phyloP scores from a whole-genome alignment of 2,113 vertebrate genomes.

The Python bivittatus region DNA sequence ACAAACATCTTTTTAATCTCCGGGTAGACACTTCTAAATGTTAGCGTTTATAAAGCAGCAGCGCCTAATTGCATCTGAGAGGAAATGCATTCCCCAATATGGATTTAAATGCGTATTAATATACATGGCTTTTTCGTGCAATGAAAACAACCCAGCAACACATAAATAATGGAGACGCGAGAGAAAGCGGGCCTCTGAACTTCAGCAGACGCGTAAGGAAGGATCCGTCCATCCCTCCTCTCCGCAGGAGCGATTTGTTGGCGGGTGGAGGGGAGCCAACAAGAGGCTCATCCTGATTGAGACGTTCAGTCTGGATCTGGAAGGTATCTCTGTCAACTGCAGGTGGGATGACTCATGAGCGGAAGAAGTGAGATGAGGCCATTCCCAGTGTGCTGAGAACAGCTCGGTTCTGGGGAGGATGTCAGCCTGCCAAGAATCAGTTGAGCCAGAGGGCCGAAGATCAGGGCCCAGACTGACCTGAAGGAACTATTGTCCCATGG shows the following conservation, averaged over 20 bases:
- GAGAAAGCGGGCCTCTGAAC: not conserved
- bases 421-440: not conserved
- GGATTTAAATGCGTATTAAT: not conserved
- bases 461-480: not conserved
- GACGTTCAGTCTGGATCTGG: not conserved
- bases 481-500: not conserved
- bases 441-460: not conserved
- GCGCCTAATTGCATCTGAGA: not conserved
- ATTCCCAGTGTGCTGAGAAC: not conserved
- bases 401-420: not conserved
- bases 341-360: not conserved
- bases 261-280: not conserved
- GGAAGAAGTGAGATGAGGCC: not conserved
- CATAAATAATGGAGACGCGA: not conserved
- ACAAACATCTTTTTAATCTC: not conserved
- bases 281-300: not conserved
- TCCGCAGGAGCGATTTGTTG: not conserved
- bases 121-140: not conserved
- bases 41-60: not conserved
- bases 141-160: not conserved
- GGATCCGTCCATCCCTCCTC: too few relatives aligned
- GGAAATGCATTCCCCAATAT: not conserved
- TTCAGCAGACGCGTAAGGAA: not conserved
- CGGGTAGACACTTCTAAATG: not conserved
- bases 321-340: not conserved